Percentiles rank a stretch among this genome's conserved stretches.
These are phyloP conservation scores for Calcarius ornatus DNA, from an alignment of 2,113 vertebrate species.

Conservation along the genomic window DNA sequence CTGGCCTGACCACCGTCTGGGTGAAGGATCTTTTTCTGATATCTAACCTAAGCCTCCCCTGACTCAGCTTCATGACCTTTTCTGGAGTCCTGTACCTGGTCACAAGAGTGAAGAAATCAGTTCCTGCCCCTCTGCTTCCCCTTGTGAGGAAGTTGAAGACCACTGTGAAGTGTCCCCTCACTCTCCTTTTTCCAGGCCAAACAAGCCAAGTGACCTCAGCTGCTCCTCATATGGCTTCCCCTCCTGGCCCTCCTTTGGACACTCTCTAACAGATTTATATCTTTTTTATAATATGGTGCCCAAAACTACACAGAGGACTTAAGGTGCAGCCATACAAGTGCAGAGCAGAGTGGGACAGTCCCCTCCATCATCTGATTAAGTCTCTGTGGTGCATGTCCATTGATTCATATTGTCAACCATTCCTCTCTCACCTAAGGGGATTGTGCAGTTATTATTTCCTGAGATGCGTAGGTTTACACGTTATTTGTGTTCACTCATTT, in stretches of 20 bases:
- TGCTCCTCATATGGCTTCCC: rapidly evolving
- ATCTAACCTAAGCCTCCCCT: neutral
- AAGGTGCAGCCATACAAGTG: neutral
- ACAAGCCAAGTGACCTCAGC: neutral
- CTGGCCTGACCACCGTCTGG: neutral
- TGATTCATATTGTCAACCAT: neutral
- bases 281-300: neutral
- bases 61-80: neutral
- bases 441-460: neutral
- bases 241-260: neutral
- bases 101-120: neutral
- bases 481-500: neutral
- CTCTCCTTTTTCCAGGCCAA: neutral
- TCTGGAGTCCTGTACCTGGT: neutral
- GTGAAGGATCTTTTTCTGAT: neutral
- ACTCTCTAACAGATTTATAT: neutral
- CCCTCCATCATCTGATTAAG: rapidly evolving
- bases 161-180: neutral
- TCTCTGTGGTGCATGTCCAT: neutral
- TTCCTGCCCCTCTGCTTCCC: neutral
- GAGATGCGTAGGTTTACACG: neutral
- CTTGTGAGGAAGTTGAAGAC: neutral
- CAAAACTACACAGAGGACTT: neutral
- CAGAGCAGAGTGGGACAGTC: neutral
- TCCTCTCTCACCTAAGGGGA: neutral